These are phyloP conservation scores for Andrena fulva DNA, from an alignment of 2,888 invertebrate genomes.

Conservation along the genomic window DNA sequence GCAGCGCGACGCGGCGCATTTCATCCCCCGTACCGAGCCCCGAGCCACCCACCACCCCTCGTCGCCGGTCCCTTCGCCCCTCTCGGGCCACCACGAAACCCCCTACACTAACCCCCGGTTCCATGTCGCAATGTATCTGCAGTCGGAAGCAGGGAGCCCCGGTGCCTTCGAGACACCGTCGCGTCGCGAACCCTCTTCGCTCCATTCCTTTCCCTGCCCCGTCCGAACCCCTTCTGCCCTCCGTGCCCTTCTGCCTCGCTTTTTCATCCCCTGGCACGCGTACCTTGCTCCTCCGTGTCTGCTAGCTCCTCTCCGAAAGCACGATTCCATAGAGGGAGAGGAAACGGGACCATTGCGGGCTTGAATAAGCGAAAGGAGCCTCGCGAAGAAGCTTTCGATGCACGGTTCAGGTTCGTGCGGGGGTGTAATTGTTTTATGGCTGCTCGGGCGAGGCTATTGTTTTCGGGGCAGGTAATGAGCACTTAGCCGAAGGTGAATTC, in stretches of 20 bases:
- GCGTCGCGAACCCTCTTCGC: slow-evolving; percentile 32
- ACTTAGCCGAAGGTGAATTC: not conserved
- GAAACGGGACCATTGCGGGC: not conserved
- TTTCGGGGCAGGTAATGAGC: not conserved
- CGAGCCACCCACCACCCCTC: slow-evolving; percentile 53
- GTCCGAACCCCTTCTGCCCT: not conserved
- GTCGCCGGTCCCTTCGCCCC: slow-evolving; percentile 53
- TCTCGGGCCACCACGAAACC: slow-evolving; percentile 63
- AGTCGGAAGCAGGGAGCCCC: slow-evolving; percentile 76
- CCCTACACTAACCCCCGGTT: slow-evolving; percentile 71
- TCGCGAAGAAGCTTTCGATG: not conserved
- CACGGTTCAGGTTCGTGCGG: not conserved
- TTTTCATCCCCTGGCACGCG: not conserved
- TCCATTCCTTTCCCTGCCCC: not conserved
- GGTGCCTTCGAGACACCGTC: slow-evolving; percentile 58
- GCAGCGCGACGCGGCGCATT: slow-evolving; percentile 81
- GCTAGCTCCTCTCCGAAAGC: not conserved
- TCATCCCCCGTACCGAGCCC: slow-evolving; percentile 69
- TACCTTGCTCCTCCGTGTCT: not conserved
- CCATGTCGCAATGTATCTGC: slow-evolving; percentile 84
- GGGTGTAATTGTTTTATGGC: slow-evolving; percentile 16
- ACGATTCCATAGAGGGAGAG: not conserved
- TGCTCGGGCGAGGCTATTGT: not conserved
- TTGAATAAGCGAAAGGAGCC: not conserved
- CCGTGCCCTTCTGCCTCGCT: not conserved